A percentile compares a stretch with the other conserved stretches of the same genome.
phyloP scores from a whole-genome alignment of 2,888 invertebrate species.

The Drosophila formosana region DNA sequence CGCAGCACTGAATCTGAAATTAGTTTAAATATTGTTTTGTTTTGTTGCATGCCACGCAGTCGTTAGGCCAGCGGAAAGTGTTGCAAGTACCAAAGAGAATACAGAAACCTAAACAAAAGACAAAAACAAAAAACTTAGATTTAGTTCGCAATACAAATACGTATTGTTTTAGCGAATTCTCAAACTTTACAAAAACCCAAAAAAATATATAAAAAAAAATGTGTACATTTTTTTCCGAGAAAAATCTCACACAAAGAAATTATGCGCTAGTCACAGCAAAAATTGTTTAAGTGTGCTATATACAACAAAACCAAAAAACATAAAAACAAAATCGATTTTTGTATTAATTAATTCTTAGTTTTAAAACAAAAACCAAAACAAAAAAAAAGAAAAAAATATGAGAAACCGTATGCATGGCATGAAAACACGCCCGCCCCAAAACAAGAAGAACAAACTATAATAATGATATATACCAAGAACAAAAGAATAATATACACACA shows the following conservation, averaged over 20 bases:
- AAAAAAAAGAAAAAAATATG: conserved; percentile 32
- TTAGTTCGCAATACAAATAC: conserved; percentile 54
- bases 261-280: conserved; percentile 67
- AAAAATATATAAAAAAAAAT: conserved; percentile 23
- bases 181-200: conserved; percentile 17
- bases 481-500: conserved; percentile 19
- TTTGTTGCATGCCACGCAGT: conserved; percentile 33
- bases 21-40: conserved; percentile 31
- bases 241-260: conserved; percentile 59
- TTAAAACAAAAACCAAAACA: conserved; percentile 19
- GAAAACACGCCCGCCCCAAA: conserved; percentile 29
- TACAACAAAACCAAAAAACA: conserved; percentile 13
- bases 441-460: conserved; percentile 10
- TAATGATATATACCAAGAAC: conserved; percentile 17
- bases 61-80: conserved; percentile 12
- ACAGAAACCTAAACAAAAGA: background rate
- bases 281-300: conserved; percentile 65
- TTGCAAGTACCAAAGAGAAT: conserved; percentile 17
- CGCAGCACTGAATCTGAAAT: conserved; percentile 35
- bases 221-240: conserved; percentile 76
- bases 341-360: conserved; percentile 58
- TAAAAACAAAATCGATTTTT: conserved; percentile 45
- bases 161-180: conserved; percentile 65
- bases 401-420: conserved; percentile 70
- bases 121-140: conserved; percentile 32